A percentile compares a stretch with the other conserved stretches of the same genome.
Evolutionary conservation across 2,113 vertebrate species (phyloP).

Genomic region (Oryzias celebensis): DNA sequence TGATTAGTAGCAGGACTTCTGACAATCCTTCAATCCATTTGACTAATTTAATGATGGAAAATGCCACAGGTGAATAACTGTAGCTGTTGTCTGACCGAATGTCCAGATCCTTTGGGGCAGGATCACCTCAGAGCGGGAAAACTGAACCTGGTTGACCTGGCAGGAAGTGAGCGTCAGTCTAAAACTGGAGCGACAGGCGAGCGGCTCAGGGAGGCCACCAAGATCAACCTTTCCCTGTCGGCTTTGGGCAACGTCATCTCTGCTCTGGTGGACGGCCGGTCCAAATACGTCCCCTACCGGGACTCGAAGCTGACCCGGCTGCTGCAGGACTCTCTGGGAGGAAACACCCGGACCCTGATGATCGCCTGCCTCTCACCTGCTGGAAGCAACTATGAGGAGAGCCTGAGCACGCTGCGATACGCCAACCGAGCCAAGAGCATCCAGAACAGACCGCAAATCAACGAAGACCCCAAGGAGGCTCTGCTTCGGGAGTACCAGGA

Average conservation of each 20-base stretch:
- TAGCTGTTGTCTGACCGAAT: background rate
- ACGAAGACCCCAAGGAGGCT: conserved; percentile 90
- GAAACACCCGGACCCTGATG: conserved; percentile 90
- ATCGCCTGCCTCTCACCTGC: conserved; percentile 87
- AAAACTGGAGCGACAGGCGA: conserved; percentile 87
- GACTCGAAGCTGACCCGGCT: conserved; percentile 91
- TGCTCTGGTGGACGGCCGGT: conserved; percentile 84
- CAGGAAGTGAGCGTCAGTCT: conserved; percentile 89
- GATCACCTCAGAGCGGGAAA: conserved; percentile 86
- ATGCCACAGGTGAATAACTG: too few species aligned
- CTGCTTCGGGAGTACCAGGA: conserved; percentile 88
- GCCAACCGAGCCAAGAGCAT: conserved; percentile 87
- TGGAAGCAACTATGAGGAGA: conserved; percentile 87
- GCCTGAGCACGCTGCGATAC: conserved; percentile 84
- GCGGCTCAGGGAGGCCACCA: conserved; percentile 86
- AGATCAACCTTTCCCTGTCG: conserved; percentile 90
- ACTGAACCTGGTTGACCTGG: conserved; percentile 88
- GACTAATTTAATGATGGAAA: too few species aligned
- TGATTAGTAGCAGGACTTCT: too few species aligned
- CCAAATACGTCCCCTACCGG: conserved; percentile 85
- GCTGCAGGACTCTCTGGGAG: conserved; percentile 90
- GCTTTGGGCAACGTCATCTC: conserved; percentile 90
- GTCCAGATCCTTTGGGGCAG: conserved; percentile 78
- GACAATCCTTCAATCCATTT: too few species aligned
- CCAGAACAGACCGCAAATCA: conserved; percentile 87